Conservation (phyloP, 2,113 vertebrate genomes). For the Thalassoma bifasciatum region DNA sequence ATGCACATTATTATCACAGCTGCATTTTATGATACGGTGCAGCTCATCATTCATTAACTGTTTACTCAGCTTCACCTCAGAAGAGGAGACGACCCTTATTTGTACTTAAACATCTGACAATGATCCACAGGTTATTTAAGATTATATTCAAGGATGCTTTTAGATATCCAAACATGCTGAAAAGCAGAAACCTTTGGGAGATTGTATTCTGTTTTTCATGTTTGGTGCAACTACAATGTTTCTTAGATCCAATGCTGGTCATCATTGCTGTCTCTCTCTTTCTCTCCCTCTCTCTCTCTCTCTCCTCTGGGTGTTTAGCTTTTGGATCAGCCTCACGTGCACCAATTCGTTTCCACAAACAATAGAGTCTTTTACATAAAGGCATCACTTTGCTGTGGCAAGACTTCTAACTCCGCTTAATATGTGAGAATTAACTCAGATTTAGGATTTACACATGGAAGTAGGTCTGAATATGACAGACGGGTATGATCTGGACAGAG, state of each 20-base stretch:
- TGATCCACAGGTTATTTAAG: background rate
- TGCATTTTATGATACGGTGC: background rate
- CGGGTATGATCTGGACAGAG: background rate
- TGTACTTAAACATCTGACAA: too few species aligned
- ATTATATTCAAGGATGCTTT: too few species aligned
- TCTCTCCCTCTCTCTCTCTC: background rate
- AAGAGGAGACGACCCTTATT: background rate
- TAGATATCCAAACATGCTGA: background rate
- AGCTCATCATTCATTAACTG: background rate
- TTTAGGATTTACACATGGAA: conserved; percentile 57
- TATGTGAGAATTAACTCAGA: conserved; percentile 70
- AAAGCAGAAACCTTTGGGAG: too few species aligned
- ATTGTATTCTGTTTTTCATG: background rate
- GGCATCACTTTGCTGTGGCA: conserved; percentile 49
- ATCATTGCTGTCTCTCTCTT: background rate
- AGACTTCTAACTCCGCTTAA: conserved; percentile 62
- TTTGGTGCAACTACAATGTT: background rate
- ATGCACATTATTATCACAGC: background rate
- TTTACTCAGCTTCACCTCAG: background rate
- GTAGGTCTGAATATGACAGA: conserved; percentile 22
- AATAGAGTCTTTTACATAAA: conserved; percentile 75
- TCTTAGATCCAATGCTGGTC: background rate
- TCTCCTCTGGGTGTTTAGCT: conserved; percentile 1
- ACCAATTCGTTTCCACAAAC: conserved; percentile 59
- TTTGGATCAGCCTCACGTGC: conserved; percentile 55